A percentile compares a stretch with the other conserved stretches of the same genome.
These are phyloP conservation scores for Oegoconia quadripuncta DNA, from an alignment of 2,888 invertebrate species.

Conservation along the genomic window DNA sequence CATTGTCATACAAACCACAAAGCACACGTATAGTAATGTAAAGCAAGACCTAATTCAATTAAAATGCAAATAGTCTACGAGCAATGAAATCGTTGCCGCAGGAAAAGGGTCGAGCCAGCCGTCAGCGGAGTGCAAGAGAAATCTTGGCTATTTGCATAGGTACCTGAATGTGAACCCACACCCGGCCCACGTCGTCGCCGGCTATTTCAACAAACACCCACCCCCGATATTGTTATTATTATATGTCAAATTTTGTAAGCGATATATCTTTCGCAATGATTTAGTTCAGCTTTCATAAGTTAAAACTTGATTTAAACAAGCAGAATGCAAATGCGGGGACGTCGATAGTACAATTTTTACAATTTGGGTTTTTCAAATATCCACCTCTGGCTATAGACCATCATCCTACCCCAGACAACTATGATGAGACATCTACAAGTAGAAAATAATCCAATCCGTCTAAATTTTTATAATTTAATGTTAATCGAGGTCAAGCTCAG, in stretches of 20 bases:
- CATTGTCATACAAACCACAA: slow-evolving; percentile 20
- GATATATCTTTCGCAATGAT: too few relatives aligned
- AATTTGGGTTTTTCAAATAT: too few relatives aligned
- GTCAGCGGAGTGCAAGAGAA: slow-evolving; percentile 37
- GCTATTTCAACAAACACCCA: slow-evolving; percentile 33
- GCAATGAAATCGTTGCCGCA: slow-evolving; percentile 48
- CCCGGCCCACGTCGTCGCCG: slow-evolving; percentile 40
- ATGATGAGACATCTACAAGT: too few relatives aligned
- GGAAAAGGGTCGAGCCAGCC: slow-evolving; percentile 37
- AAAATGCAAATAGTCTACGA: slow-evolving; percentile 49
- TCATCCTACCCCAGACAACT: too few relatives aligned
- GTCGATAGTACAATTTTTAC: too few relatives aligned
- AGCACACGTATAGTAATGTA: slow-evolving; percentile 27
- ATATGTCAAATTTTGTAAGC: neutral
- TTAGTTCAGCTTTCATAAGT: too few relatives aligned
- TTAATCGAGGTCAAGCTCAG: too few relatives aligned
- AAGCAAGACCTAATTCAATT: slow-evolving; percentile 44
- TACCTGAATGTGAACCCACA: slow-evolving; percentile 49
- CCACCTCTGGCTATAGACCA: too few relatives aligned
- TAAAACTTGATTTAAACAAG: too few relatives aligned
- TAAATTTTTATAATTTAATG: too few relatives aligned
- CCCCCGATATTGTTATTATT: slow-evolving; percentile 30
- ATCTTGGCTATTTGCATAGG: slow-evolving; percentile 50
- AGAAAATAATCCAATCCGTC: too few relatives aligned
- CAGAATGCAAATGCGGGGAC: too few relatives aligned